These are phyloP conservation scores for Hoplostethus mediterraneus DNA, from an alignment of 2,797 vertebrate genomes.

Conservation along the genomic window DNA sequence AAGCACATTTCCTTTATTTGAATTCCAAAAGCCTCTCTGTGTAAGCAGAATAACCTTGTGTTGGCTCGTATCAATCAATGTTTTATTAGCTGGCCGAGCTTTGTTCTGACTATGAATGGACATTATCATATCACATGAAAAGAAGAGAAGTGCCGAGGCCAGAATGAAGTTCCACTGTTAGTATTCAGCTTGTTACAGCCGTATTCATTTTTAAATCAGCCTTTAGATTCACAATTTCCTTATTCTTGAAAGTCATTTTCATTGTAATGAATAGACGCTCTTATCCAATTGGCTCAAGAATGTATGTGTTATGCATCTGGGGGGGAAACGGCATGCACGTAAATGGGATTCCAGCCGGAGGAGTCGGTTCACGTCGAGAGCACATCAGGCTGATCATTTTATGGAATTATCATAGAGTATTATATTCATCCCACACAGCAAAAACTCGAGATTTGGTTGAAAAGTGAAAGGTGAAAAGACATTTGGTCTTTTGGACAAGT, in stretches of 20 bases:
- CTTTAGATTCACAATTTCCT: slow-evolving; percentile 45
- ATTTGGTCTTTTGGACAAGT: too few species aligned
- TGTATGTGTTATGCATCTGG: slow-evolving; percentile 15
- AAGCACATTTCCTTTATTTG: slow-evolving; percentile 60
- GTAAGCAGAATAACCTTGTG: slow-evolving; percentile 53
- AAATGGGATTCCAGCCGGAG: slow-evolving; percentile 32
- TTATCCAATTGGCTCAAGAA: slow-evolving; percentile 29
- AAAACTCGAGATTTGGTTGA: too few species aligned
- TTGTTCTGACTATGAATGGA: slow-evolving; percentile 68
- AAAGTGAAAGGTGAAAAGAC: too few species aligned
- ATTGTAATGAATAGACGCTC: slow-evolving; percentile 51
- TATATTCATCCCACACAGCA: too few species aligned
- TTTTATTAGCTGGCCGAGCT: slow-evolving; percentile 72
- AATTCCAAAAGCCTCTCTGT: slow-evolving; percentile 57
- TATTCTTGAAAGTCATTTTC: slow-evolving; percentile 55
- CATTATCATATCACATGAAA: slow-evolving; percentile 58
- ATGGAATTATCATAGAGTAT: slow-evolving; percentile 24
- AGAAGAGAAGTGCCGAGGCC: slow-evolving; percentile 48
- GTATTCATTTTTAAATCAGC: slow-evolving; percentile 55
- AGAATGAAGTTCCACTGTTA: slow-evolving; percentile 64
- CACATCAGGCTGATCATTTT: slow-evolving; percentile 36
- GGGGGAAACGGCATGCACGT: slow-evolving; percentile 3
- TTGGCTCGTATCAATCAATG: slow-evolving; percentile 65
- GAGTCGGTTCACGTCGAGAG: too few species aligned
- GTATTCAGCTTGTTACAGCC: slow-evolving; percentile 61